phyloP scores from a whole-genome alignment of 2,888 invertebrate genomes.

The Petrolisthes cinctipes region DNA sequence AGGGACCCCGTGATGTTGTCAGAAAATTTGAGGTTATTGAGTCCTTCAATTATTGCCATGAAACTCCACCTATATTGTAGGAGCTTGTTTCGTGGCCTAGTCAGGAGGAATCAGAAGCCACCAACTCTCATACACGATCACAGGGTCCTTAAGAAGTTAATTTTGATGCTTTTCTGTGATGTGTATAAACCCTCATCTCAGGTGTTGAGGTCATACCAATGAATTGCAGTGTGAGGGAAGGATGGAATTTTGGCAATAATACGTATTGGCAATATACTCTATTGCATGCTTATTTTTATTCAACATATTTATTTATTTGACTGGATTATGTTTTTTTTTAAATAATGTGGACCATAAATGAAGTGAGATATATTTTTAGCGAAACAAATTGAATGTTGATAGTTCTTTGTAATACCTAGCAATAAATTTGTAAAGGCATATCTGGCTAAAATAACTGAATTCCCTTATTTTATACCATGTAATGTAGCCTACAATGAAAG shows the following conservation, averaged over 20 bases:
- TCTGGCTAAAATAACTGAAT: too few relatives aligned
- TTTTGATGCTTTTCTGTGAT: neutral
- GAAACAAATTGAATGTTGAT: neutral
- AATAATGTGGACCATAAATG: constrained; percentile 9
- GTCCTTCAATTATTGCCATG: too few relatives aligned
- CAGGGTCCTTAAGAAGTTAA: neutral
- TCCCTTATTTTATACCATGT: too few relatives aligned
- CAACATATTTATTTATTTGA: neutral
- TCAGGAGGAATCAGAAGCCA: too few relatives aligned
- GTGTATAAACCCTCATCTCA: neutral
- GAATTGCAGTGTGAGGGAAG: neutral
- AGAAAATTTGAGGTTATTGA: too few relatives aligned
- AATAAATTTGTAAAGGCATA: neutral
- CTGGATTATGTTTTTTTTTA: neutral
- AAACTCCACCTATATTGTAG: too few relatives aligned
- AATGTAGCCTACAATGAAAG: too few relatives aligned
- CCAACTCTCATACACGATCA: too few relatives aligned
- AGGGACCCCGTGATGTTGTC: too few relatives aligned
- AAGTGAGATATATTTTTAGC: constrained; percentile 9
- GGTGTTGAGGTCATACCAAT: neutral
- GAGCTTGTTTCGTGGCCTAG: too few relatives aligned
- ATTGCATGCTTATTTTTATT: neutral
- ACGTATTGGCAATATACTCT: neutral
- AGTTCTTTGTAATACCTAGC: neutral
- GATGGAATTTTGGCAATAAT: neutral